These are phyloP conservation scores for Barypeithes pellucidus DNA, from an alignment of 2,888 invertebrate genomes.

Conservation along the genomic window DNA sequence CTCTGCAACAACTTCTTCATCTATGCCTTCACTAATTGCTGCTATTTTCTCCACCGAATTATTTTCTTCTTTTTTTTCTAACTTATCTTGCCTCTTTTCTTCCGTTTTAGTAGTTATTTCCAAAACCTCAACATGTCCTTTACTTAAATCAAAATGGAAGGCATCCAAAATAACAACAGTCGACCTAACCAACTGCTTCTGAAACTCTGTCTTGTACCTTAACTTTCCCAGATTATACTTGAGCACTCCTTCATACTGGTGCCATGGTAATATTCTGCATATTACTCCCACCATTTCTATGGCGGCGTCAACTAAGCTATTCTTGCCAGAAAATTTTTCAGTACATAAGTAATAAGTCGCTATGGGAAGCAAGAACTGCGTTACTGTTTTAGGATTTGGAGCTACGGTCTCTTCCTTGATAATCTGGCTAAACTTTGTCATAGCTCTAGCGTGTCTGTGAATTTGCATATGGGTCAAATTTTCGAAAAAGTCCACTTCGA, in stretches of 20 bases:
- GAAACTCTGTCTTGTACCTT: slow-evolving; percentile 80
- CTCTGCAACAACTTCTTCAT: slow-evolving; percentile 50
- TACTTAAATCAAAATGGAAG: slow-evolving; percentile 92
- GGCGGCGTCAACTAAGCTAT: slow-evolving; percentile 87
- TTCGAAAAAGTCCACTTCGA: slow-evolving; percentile 95
- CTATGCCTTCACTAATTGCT: slow-evolving; percentile 3
- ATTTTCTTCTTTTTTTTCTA: too few species aligned
- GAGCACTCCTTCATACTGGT: slow-evolving; percentile 88
- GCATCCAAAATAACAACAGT: slow-evolving; percentile 87
- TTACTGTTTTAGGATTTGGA: slow-evolving; percentile 81
- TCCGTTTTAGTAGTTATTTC: slow-evolving; percentile 59
- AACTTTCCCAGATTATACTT: slow-evolving; percentile 87
- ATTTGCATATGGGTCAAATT: slow-evolving; percentile 92
- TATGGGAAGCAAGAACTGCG: slow-evolving; percentile 89
- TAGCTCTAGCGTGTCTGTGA: slow-evolving; percentile 88
- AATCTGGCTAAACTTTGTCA: slow-evolving; percentile 82
- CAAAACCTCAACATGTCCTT: slow-evolving; percentile 66
- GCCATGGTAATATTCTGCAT: slow-evolving; percentile 89
- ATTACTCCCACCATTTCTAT: slow-evolving; percentile 86
- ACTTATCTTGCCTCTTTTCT: slow-evolving; percentile 52
- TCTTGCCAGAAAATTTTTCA: slow-evolving; percentile 83
- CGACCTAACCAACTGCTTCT: slow-evolving; percentile 87
- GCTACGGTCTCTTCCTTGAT: slow-evolving; percentile 76
- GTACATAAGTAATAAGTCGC: slow-evolving; percentile 86
- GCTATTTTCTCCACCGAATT: too few species aligned